Conservation (phyloP, 2,113 vertebrate genomes). For the Protobothrops mucrosquamatus region DNA sequence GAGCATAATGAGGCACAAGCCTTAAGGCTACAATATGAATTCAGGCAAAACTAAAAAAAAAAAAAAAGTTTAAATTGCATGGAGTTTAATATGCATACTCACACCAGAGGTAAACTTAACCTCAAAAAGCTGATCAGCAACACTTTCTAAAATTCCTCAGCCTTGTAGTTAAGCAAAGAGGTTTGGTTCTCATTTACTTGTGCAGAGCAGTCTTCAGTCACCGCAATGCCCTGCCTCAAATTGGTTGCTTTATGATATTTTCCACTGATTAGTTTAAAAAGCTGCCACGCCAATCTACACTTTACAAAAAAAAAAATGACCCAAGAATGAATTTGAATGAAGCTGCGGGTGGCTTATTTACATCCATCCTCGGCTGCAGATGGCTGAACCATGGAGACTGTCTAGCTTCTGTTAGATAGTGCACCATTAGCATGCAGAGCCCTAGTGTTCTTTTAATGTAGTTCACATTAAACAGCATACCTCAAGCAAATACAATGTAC, state of each 20-base stretch:
- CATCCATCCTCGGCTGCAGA: slow-evolving; percentile 46
- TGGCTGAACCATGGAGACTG: slow-evolving; percentile 57
- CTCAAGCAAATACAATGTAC: slow-evolving; percentile 56
- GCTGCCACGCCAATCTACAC: slow-evolving; percentile 33
- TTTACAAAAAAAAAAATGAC: slow-evolving; percentile 37
- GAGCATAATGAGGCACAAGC: slow-evolving; percentile 63
- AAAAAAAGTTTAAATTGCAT: slow-evolving; percentile 51
- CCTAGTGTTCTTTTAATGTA: slow-evolving; percentile 53
- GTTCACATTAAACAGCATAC: slow-evolving; percentile 51
- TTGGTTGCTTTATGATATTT: slow-evolving; percentile 38
- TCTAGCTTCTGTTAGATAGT: slow-evolving; percentile 52
- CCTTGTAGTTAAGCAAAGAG: background rate
- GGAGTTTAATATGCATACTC: slow-evolving; percentile 49
- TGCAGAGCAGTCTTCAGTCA: slow-evolving; percentile 42
- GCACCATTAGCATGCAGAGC: slow-evolving; percentile 64
- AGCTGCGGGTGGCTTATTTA: slow-evolving; percentile 57
- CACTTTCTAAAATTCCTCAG: slow-evolving; percentile 38
- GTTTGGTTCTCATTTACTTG: slow-evolving; percentile 30
- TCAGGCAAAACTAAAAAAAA: slow-evolving; percentile 48
- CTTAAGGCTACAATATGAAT: slow-evolving; percentile 70
- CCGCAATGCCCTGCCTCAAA: slow-evolving; percentile 39
- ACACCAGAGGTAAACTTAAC: slow-evolving; percentile 22
- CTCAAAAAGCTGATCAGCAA: slow-evolving; percentile 44
- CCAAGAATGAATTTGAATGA: slow-evolving; percentile 29
- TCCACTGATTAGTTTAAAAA: slow-evolving; percentile 41